These are phyloP conservation scores for Lepilemur septentrionalis DNA, from an alignment of 2,797 vertebrate species.

Conservation along the genomic window DNA sequence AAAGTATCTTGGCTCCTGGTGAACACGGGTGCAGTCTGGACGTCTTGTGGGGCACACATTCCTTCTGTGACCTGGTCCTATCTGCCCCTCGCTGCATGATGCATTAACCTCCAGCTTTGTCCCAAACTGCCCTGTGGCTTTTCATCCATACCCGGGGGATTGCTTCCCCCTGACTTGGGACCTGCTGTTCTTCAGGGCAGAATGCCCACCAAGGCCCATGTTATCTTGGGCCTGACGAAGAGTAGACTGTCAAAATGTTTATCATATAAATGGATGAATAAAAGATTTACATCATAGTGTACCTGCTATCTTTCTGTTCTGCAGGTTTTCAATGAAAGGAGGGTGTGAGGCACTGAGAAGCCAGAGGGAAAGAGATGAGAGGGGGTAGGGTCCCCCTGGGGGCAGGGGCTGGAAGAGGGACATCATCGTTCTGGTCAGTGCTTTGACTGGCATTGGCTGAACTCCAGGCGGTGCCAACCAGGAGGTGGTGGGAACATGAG, in stretches of 20 bases:
- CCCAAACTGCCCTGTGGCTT: background rate
- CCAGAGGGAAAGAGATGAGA: background rate
- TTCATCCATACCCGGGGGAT: background rate
- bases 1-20: background rate
- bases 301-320: background rate
- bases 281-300: no score
- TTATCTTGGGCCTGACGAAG: background rate
- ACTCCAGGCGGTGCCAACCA: background rate
- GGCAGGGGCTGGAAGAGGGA: background rate
- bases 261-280: background rate
- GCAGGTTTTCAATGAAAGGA: background rate
- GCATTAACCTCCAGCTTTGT: background rate
- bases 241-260: background rate
- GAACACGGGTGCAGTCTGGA: background rate
- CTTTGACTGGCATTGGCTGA: background rate
- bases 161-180: background rate
- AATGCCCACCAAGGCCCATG: background rate
- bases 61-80: background rate
- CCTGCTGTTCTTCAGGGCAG: background rate
- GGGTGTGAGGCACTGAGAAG: background rate
- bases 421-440: background rate
- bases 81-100: background rate
- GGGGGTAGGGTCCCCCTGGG: accelerated
- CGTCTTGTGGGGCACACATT: accelerated
- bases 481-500: no score